A percentile compares a stretch with the other conserved stretches of the same genome.
Evolutionary conservation across 2,797 vertebrate species (phyloP).

Genomic region (Anniella stebbinsi): DNA sequence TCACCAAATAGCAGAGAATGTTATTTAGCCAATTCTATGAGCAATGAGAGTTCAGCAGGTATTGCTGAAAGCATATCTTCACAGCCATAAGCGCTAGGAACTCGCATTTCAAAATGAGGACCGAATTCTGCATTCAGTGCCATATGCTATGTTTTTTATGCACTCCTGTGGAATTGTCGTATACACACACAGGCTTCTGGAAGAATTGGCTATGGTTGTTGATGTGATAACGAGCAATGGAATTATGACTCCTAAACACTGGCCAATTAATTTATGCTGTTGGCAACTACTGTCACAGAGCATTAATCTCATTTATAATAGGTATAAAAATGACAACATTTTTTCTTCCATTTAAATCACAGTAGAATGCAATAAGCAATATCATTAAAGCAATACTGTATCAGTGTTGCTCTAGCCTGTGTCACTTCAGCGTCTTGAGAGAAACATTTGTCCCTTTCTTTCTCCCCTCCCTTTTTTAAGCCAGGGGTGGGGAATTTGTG

Average conservation of each 20-base stretch:
- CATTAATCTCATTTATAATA: constrained; percentile 19
- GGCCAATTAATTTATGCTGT: constrained; percentile 27
- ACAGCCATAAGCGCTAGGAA: background rate
- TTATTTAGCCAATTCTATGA: background rate
- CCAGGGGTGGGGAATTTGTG: background rate
- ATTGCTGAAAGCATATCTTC: background rate
- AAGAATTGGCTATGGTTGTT: background rate
- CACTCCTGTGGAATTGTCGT: background rate
- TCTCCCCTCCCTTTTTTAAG: background rate
- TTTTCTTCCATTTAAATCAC: background rate
- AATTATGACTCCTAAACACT: constrained; percentile 27
- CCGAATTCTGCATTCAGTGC: background rate
- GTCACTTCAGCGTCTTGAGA: background rate
- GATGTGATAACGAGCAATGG: constrained; percentile 34
- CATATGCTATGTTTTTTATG: background rate
- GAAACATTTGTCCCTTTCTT: background rate
- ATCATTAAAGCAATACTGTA: background rate
- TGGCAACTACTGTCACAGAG: background rate
- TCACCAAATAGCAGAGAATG: background rate
- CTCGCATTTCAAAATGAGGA: background rate
- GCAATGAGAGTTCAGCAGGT: background rate
- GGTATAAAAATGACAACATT: constrained; percentile 6
- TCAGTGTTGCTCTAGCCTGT: background rate
- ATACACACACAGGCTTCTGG: background rate
- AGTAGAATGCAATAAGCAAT: background rate